Conservation (phyloP, 1,140 invertebrate genomes). For the roundworm (Caenorhabditis elegans) region DNA sequence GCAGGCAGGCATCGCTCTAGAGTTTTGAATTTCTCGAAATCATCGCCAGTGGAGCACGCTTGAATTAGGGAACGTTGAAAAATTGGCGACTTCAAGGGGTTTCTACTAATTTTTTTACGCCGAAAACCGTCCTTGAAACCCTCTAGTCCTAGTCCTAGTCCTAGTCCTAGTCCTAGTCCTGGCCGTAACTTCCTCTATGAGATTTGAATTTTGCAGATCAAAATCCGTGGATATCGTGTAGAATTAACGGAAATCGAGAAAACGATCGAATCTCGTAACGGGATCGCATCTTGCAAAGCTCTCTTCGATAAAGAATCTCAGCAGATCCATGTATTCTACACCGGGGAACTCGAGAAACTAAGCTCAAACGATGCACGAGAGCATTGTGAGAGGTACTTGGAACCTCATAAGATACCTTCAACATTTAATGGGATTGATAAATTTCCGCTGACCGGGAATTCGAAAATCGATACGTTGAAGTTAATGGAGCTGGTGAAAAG, state of each 20-base stretch:
- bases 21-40: too few relatives aligned
- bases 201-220: too few relatives aligned
- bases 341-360: neutral
- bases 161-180: too few relatives aligned
- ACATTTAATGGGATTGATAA: constrained; percentile 15
- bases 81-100: too few relatives aligned
- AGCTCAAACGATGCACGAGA: neutral
- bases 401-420: constrained; percentile 39
- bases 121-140: too few relatives aligned
- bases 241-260: constrained; percentile 43
- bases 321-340: constrained; percentile 30
- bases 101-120: too few relatives aligned
- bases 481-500: neutral
- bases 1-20: too few relatives aligned
- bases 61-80: too few relatives aligned
- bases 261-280: neutral
- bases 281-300: neutral
- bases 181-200: too few relatives aligned
- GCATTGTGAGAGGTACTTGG: constrained; percentile 30
- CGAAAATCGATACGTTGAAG: constrained; percentile 34
- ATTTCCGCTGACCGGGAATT: constrained; percentile 42
- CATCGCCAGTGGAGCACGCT: too few relatives aligned
- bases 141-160: too few relatives aligned
- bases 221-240: constrained; percentile 47
- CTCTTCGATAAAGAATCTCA: constrained; percentile 1